Evolutionary conservation across 2,888 invertebrate genomes (phyloP).

Genomic region (Chaetogeoica ovagalla): DNA sequence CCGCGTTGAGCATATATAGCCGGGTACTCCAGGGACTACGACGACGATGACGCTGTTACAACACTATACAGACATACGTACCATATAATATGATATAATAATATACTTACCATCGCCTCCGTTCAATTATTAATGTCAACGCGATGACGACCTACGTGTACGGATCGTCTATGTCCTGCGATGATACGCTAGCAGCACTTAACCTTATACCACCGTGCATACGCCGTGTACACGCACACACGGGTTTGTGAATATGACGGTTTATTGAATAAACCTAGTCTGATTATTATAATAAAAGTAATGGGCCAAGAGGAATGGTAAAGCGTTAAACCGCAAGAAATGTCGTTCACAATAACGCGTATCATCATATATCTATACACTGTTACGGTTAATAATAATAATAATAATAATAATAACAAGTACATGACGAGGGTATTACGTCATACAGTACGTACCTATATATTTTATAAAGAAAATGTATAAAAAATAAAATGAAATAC

Average conservation of each 20-base stretch:
- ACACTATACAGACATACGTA: too few species aligned
- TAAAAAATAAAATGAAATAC: too few species aligned
- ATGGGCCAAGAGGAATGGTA: not conserved
- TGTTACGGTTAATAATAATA: too few species aligned
- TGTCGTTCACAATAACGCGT: too few species aligned
- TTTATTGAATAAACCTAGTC: not conserved
- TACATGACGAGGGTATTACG: too few species aligned
- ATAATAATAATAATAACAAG: too few species aligned
- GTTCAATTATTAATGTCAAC: not conserved
- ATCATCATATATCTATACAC: too few species aligned
- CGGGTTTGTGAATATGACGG: not conserved
- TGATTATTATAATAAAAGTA: not conserved
- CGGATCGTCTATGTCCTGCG: not conserved
- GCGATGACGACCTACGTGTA: not conserved
- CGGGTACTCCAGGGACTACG: not conserved
- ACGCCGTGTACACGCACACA: not conserved
- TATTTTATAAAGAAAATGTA: too few species aligned
- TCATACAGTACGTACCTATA: too few species aligned
- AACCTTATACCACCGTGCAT: not conserved
- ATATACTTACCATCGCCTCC: not conserved
- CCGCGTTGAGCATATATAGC: not conserved
- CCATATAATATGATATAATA: too few species aligned
- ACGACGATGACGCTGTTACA: not conserved
- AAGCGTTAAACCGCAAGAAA: not conserved
- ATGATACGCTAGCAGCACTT: slow-evolving; percentile 1